A percentile compares a stretch with the other conserved stretches of the same genome.
phyloP scores from a whole-genome alignment of 2,888 invertebrate genomes.

The Drosophila cyrtoloma region DNA sequence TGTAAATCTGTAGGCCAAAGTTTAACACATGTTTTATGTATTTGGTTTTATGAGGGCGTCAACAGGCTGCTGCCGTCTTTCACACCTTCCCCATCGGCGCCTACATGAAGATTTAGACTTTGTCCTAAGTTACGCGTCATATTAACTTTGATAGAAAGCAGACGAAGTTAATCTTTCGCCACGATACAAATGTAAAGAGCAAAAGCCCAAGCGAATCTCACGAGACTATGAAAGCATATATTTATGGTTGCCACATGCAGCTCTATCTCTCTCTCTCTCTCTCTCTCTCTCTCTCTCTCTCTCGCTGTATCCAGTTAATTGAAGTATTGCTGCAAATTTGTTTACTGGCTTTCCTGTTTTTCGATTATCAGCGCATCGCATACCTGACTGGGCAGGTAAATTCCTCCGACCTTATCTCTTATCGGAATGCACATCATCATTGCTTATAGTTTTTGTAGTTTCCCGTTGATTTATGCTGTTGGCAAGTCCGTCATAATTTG shows the following conservation, averaged over 20 bases:
- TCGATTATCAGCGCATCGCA: constrained; percentile 6
- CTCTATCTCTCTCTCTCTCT: neutral
- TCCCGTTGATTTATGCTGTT: neutral
- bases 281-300: neutral
- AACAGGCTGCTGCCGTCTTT: constrained; percentile 41
- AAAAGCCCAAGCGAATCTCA: constrained; percentile 1
- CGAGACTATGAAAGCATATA: constrained; percentile 21
- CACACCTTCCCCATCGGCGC: neutral
- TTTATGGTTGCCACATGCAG: constrained; percentile 1
- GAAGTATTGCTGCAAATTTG: constrained; percentile 15
- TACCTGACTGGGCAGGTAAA: constrained; percentile 39
- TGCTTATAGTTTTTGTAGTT: constrained; percentile 19
- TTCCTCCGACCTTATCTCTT: constrained; percentile 5
- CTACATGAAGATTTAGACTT: constrained; percentile 31
- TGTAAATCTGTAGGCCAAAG: constrained; percentile 55
- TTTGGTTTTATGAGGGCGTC: constrained; percentile 53
- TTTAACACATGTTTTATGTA: constrained; percentile 61
- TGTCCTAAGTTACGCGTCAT: constrained; percentile 31
- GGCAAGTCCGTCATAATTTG: constrained; percentile 9
- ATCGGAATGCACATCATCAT: constrained; percentile 30
- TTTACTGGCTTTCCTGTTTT: neutral
- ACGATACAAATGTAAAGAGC: constrained; percentile 23
- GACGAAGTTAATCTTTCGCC: constrained; percentile 27
- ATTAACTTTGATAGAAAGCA: constrained; percentile 29
- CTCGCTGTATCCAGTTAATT: constrained; percentile 14